phyloP scores from a whole-genome alignment of 1,140 invertebrate species.

The Cotesia vestalis region DNA sequence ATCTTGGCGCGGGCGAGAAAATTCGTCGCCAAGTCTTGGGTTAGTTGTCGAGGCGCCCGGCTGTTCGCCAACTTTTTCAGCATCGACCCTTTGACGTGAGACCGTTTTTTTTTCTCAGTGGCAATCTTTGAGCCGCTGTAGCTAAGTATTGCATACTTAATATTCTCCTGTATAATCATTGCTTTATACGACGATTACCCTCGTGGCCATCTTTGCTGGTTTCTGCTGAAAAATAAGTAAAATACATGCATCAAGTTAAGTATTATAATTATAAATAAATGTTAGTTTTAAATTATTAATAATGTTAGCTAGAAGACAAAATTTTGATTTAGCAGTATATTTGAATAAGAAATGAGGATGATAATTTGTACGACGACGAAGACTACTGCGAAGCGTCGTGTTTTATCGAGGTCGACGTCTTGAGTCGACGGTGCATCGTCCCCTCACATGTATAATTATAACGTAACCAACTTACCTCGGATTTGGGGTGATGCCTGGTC shows the following conservation, averaged over 20 bases:
- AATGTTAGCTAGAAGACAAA: no score
- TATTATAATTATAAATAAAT: no score
- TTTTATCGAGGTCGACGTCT: constrained; percentile 39
- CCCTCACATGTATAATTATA: constrained; percentile 39
- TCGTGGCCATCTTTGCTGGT: no score
- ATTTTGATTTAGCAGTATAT: no score
- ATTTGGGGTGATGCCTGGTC: constrained; percentile 9
- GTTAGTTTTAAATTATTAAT: no score
- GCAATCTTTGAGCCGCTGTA: background rate
- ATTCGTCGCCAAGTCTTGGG: constrained; percentile 45
- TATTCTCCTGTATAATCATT: no score
- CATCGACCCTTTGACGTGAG: constrained; percentile 20
- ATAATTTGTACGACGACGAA: background rate
- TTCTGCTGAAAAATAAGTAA: no score
- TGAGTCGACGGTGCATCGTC: constrained; percentile 38
- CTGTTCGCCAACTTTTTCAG: constrained; percentile 41
- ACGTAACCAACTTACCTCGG: constrained; percentile 40
- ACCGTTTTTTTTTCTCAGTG: background rate
- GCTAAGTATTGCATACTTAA: background rate
- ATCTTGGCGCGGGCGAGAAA: constrained; percentile 50
- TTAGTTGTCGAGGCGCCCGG: constrained; percentile 20
- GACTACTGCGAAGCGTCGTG: constrained; percentile 16
- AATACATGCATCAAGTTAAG: no score
- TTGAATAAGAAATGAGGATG: background rate
- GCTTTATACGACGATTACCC: no score